Percentiles rank a stretch among this genome's conserved stretches.
phyloP scores from a whole-genome alignment of 2,797 vertebrate species.

The Myotis daubentonii region DNA sequence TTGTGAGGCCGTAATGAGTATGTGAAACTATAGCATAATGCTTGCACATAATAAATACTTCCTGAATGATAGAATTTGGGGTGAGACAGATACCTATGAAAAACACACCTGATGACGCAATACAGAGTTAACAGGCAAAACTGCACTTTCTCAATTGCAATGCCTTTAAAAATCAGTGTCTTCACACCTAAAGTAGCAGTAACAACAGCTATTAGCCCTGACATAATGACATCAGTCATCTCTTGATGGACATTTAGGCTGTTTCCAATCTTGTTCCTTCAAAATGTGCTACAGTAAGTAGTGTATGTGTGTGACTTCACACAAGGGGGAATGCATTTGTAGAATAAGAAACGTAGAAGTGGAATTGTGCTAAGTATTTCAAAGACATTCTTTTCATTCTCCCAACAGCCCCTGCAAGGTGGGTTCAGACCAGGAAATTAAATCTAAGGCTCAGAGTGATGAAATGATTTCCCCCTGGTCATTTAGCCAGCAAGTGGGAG shows the following conservation, averaged over 20 bases:
- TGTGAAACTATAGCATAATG: neutral
- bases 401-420: neutral
- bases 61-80: neutral
- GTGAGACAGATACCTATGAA: slow-evolving; percentile 26
- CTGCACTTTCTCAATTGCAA: neutral
- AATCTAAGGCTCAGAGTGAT: neutral
- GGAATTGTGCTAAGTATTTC: neutral
- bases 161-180: neutral
- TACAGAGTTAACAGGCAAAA: neutral
- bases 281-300: neutral
- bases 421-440: neutral
- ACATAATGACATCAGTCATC: neutral
- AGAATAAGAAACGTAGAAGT: neutral
- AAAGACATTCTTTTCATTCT: neutral
- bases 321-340: neutral
- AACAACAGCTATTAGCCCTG: neutral
- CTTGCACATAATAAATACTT: neutral
- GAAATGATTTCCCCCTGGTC: neutral
- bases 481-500: neutral
- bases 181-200: neutral
- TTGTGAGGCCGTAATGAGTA: neutral
- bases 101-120: neutral
- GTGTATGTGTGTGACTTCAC: neutral
- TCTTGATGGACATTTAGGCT: neutral
- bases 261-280: neutral